A percentile compares a stretch with the other conserved stretches of the same genome.
These are phyloP conservation scores for Nycticorax nycticorax DNA, from an alignment of 2,113 vertebrate species.

Conservation along the genomic window DNA sequence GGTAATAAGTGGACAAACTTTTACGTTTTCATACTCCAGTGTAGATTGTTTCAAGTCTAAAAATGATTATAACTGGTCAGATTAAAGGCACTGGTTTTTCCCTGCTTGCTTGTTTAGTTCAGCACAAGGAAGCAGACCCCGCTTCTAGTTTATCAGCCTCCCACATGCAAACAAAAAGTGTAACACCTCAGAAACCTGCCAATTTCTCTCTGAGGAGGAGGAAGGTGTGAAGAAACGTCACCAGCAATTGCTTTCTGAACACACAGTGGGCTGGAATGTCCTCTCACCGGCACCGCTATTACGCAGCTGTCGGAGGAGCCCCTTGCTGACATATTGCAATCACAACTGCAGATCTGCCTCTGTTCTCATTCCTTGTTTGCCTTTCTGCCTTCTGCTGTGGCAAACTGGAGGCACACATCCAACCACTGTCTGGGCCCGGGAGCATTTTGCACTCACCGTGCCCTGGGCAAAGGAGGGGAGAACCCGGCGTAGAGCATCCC, in stretches of 20 bases:
- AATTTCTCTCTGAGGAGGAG: background rate
- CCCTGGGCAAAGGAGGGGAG: background rate
- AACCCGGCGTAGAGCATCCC: background rate
- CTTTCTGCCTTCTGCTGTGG: background rate
- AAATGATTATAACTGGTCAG: background rate
- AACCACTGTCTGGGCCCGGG: background rate
- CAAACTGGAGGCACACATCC: background rate
- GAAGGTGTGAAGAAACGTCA: background rate
- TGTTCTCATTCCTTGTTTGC: background rate
- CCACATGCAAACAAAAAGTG: background rate
- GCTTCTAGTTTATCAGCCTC: background rate
- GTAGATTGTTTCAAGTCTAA: background rate
- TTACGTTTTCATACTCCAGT: background rate
- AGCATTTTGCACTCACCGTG: background rate
- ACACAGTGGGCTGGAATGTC: background rate
- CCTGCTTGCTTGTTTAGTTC: background rate
- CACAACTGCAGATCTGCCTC: background rate
- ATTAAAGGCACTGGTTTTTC: background rate
- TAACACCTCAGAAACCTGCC: background rate
- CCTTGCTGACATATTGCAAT: background rate
- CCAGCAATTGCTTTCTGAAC: background rate
- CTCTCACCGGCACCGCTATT: background rate
- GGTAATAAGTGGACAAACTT: background rate
- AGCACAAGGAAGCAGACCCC: background rate
- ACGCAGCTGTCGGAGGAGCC: background rate